Percentiles rank a stretch among this genome's conserved stretches.
These are phyloP conservation scores for Lucilia cuprina DNA, from an alignment of 1,140 invertebrate species.

Conservation along the genomic window DNA sequence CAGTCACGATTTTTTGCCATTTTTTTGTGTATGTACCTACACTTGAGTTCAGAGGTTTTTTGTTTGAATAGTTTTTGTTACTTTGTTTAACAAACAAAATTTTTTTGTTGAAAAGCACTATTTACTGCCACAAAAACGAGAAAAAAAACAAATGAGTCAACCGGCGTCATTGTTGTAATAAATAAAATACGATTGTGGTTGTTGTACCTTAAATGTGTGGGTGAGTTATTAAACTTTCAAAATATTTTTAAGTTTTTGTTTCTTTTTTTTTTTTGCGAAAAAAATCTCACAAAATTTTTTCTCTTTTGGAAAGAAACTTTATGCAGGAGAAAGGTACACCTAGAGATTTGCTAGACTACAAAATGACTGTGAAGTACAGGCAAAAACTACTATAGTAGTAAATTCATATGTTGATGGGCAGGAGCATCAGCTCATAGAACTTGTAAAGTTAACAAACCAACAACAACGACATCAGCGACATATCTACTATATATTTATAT, in stretches of 20 bases:
- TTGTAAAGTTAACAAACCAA: neutral
- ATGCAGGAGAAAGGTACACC: neutral
- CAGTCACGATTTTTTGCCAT: neutral
- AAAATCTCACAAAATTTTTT: neutral
- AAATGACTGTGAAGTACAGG: neutral
- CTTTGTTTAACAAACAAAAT: neutral
- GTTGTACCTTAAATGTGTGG: constrained; percentile 8
- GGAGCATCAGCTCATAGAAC: neutral
- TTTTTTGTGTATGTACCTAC: neutral
- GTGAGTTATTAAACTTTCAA: neutral
- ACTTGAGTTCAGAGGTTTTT: neutral
- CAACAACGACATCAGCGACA: neutral
- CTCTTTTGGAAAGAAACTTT: neutral
- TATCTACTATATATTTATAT: neutral
- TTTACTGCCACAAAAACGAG: neutral
- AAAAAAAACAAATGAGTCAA: neutral
- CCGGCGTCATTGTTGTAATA: neutral
- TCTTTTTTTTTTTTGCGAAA: neutral
- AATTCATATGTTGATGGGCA: neutral
- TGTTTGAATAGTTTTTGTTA: neutral
- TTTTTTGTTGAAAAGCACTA: neutral
- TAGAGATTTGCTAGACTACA: neutral
- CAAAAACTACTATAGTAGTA: neutral
- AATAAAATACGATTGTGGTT: neutral
- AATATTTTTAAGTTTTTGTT: neutral